Evolutionary conservation across 2,888 invertebrate genomes (phyloP), one percentile per base, ranked within the genome.

Genomic region (Ptilodon capucinus): DNA sequence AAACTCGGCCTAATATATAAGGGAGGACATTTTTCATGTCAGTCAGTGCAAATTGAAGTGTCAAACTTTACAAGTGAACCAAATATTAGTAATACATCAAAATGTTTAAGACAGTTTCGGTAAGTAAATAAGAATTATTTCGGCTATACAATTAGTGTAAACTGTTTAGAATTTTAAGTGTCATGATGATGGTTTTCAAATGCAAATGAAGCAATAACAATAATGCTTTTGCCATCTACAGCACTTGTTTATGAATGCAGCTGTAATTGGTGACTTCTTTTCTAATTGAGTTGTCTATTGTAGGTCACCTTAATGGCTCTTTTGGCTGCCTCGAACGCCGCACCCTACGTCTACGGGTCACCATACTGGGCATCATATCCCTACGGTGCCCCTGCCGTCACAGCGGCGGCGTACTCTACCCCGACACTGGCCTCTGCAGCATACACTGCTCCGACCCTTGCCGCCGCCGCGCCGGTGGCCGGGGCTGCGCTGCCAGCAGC

Each of bases 1-100:
- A 64, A 71, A 68, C 51, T 65, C 58, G 54, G 64, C 69, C 53
- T 78, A 78, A 84, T 86, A 86, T 86, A 88, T 82, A 88, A 81
- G 75, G 73, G 61, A 62, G 64, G 45, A 59, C 40, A 71, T 65
- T 59, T 70, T 74, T 70, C 63, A 61, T 62, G 58, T 60, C 54
- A 64, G 54, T 68, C 74, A 81, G 77, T 81, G 63, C 63, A 67
- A 70, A 67, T 57, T 58, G 54, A 59, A 67, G 64, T 68, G 63
- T 53, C 58, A 57, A 57, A 60, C 57, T 44, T 41, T 68, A 64
- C 66, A 68, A 57, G 57, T 60, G 44, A 48, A 61, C 47, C 48
- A 51, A 53, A 54, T 51, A 62, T 56, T 63, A 46, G 55, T 44
- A 52, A 51, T 43, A 49, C 48, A 49, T 46, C 53, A 73, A 69